Evolutionary conservation across 2,797 vertebrate genomes (phyloP), one percentile per base, ranked within the genome.

Genomic region (Chloroceryle amazona): DNA sequence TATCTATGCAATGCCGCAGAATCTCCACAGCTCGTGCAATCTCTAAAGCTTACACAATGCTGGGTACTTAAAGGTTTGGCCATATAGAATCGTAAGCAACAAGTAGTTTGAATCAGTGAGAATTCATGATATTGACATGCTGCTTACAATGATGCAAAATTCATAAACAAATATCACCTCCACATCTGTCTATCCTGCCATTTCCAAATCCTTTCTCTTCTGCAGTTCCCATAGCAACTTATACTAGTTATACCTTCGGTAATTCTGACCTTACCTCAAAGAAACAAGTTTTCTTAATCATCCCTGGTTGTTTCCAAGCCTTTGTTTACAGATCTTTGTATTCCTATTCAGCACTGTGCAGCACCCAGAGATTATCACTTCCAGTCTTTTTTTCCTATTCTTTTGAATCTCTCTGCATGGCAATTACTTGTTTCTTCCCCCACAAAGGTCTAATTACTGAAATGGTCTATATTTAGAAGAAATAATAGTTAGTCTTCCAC

Each of bases 401-500:
- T 78, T 93, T 82, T 82, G 47, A 92, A 90, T 75, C 41, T 80
- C 44, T 93, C 65, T 57, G 42, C 55, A 67, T 66, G 51, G 58
- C 49, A 94, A 83, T 92, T 89, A 76, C 31, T 78, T 78, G 41
- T 58, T 93, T 94, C 72, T 93, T 83, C 72, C 44, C 68, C 52
- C 15, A 31, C 28, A 79, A 66, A 87, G 37, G 31, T 86, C 76
- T 94, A 86, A 96, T 95, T 94, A 86, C 39, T 79, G 55, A 86
- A 96, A 89, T 22, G 6, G 11, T 78, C 80, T 94, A 62, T 78
- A 86, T 92, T 92, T 92, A 78, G 60, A 82, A 86, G 28, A 93
- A 96, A 83, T 66, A 87, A 76, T 31, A 82, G 39, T 81, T 90
- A 74, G 33, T 67, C 80, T 86, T 91, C 61, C 31, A 81, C 26